phyloP scores from a whole-genome alignment of 2,113 vertebrate genomes.

The Eulemur rufifrons region DNA sequence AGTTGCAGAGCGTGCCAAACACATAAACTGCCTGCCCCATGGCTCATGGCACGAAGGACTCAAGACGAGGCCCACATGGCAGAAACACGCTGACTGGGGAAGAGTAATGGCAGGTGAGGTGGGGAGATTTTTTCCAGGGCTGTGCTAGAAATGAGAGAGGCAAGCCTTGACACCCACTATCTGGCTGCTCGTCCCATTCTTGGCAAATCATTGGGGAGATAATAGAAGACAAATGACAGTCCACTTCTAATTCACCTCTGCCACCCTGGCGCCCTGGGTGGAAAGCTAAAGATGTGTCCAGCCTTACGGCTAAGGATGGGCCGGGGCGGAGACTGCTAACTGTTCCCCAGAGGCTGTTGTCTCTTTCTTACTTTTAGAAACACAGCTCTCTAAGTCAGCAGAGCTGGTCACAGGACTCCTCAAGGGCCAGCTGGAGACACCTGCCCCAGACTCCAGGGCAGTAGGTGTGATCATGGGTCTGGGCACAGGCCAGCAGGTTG shows the following conservation, averaged over 20 bases:
- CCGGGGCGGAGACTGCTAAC: not conserved
- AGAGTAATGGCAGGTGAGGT: not conserved
- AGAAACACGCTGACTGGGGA: not conserved
- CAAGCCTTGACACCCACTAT: not conserved
- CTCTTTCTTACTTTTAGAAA: not conserved
- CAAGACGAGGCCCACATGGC: not conserved
- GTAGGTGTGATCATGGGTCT: not conserved
- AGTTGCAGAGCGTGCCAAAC: not conserved
- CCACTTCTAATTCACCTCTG: not conserved
- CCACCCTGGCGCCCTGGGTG: not conserved
- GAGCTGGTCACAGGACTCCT: not conserved
- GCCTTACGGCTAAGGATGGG: not conserved
- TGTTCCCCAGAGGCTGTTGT: not conserved
- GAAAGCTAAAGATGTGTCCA: not conserved
- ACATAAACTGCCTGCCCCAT: not conserved
- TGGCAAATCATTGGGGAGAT: not conserved
- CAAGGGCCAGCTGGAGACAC: not conserved
- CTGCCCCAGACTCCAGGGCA: not conserved
- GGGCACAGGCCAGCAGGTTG: not conserved
- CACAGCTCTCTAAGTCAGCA: not conserved
- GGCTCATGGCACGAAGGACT: rapidly evolving
- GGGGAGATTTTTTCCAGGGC: not conserved
- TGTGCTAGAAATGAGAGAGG: not conserved
- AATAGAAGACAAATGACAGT: not conserved
- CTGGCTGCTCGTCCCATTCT: not conserved